Evolutionary conservation across 2,888 invertebrate species (phyloP), one percentile per base, ranked within the genome.

Genomic region (Oxycera nigricornis): DNA sequence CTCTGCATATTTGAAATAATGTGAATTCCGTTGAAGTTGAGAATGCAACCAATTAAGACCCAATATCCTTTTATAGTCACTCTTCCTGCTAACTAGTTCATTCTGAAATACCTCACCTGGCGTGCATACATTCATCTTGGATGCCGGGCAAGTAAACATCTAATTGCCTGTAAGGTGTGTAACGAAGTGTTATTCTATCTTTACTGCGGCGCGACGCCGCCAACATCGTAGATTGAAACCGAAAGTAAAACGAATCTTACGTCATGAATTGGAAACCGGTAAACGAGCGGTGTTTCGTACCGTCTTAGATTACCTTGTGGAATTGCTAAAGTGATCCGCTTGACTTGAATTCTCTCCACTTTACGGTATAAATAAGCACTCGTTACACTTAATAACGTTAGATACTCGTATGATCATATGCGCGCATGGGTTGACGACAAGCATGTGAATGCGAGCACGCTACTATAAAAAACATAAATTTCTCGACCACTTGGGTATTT

Each of bases 161-260:
- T 11, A 35, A 35, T 35, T 35, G 35, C 35, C 6, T 11, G 35
- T 35, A 35, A 35, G 35, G 55, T 24, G 7, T 22, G 24, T 24
- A 17, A 4, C 22, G 24, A 7, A n/a, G 9, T 28, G 59, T 22
- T 59, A 59, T 59, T 59, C 28, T 59, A 59, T 59, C 59, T 59
- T 24, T 24, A 24, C 22, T 14, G 59, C 59, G 4, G n/a, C 2
- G 28, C 59, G 22, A 20, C 9, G 22, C 46, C n/a, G 2, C 17
- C 46, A 2, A 46, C 9, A 20, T 22, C 26, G 11, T 17, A 41
- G 24, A 22, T 41, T 41, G 65, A 65, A 65, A 65, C 65, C 24
- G 65, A 65, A 65, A 65, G 65, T 65, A 41, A 26, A 59, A 20
- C 26, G 30, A 41, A 65, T 14, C 22, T 65, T 65, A 65, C 65